phyloP scores from a whole-genome alignment of 2,113 vertebrate genomes.

The Falcunculus frontatus region DNA sequence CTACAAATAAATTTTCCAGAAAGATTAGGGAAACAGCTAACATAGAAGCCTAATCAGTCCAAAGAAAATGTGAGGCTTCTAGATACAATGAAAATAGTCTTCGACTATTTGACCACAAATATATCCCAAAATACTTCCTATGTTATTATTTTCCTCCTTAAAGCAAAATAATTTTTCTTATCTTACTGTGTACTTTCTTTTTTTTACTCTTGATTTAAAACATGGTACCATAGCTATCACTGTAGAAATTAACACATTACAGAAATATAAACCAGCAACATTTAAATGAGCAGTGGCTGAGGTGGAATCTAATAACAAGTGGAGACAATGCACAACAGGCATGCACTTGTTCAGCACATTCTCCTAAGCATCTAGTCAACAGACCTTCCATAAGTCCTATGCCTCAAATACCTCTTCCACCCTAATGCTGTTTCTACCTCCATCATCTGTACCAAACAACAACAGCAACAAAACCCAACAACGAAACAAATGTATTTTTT shows the following conservation, averaged over 20 bases:
- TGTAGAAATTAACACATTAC: background rate
- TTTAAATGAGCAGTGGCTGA: background rate
- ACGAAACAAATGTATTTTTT: background rate
- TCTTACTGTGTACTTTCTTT: background rate
- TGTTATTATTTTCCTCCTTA: background rate
- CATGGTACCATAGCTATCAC: background rate
- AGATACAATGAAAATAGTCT: background rate
- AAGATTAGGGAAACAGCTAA: background rate
- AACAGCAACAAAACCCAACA: background rate
- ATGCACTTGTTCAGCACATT: background rate
- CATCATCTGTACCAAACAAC: background rate
- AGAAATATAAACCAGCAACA: background rate
- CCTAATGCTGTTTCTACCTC: background rate
- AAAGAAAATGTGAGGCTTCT: background rate
- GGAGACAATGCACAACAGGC: background rate
- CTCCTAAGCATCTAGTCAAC: background rate
- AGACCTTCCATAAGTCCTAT: background rate
- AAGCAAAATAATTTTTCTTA: background rate
- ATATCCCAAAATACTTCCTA: background rate
- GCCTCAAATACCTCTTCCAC: background rate
- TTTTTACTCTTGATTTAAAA: background rate
- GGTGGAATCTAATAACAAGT: background rate
- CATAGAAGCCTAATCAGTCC: background rate
- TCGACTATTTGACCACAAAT: background rate
- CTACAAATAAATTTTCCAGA: background rate